phyloP scores from a whole-genome alignment of 2,113 vertebrate genomes.

The Menura novaehollandiae region DNA sequence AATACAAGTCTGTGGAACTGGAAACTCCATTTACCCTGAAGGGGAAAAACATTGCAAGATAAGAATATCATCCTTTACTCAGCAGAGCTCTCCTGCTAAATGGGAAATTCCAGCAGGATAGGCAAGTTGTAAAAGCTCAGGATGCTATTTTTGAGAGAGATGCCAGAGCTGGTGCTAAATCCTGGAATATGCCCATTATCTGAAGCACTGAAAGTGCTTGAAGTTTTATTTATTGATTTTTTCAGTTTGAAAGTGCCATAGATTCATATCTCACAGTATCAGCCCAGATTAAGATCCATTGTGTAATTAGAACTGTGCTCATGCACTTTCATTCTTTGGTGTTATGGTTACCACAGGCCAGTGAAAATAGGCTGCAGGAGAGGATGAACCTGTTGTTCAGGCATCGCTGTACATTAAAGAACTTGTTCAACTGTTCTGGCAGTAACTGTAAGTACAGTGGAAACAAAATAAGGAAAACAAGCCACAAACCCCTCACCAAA shows the following conservation, averaged over 20 bases:
- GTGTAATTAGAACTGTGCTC: conserved; percentile 15
- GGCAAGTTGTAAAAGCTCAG: not conserved
- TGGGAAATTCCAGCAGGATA: not conserved
- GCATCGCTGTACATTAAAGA: not conserved
- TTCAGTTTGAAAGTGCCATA: conserved; percentile 37
- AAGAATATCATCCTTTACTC: not conserved
- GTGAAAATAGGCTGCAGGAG: not conserved
- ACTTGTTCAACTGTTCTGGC: not conserved
- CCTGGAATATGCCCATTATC: not conserved
- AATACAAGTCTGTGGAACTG: not conserved
- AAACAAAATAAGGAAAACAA: not conserved
- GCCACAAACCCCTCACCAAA: not conserved
- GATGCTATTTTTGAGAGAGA: not conserved
- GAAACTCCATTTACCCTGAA: not conserved
- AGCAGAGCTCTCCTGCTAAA: not conserved
- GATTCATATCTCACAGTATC: conserved; percentile 12
- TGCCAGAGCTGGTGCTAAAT: conserved; percentile 2
- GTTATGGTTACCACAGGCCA: not conserved
- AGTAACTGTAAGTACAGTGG: not conserved
- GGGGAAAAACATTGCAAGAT: not conserved
- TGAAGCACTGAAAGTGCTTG: not conserved
- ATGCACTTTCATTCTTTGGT: not conserved
- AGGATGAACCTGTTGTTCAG: not conserved
- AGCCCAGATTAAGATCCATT: not conserved
- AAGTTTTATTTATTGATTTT: conserved; percentile 53